Evolutionary conservation across 2,797 vertebrate species (phyloP).

Genomic region (Leucoraja ocellata): DNA sequence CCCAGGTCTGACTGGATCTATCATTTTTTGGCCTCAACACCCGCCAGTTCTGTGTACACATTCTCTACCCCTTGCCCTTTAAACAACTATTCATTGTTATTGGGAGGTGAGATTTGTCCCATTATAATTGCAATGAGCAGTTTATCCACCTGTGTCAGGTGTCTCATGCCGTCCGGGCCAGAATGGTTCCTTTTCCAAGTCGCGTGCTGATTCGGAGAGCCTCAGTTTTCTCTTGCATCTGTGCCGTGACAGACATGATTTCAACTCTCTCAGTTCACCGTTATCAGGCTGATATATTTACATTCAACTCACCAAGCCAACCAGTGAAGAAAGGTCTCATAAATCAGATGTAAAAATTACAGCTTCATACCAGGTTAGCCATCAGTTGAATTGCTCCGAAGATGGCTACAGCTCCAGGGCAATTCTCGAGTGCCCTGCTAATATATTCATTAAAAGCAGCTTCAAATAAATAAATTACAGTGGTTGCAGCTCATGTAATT

Average conservation of each 20-base stretch:
- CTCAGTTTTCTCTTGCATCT: background rate
- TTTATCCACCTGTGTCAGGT: background rate
- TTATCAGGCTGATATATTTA: background rate
- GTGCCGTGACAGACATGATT: background rate
- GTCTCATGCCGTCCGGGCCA: background rate
- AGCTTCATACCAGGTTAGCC: background rate
- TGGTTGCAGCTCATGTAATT: background rate
- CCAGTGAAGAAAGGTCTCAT: background rate
- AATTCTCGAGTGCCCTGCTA: background rate
- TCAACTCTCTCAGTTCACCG: background rate
- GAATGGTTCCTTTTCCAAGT: background rate
- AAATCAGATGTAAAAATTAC: background rate
- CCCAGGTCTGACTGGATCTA: no score
- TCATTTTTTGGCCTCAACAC: background rate
- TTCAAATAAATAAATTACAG: background rate
- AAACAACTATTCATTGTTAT: no score
- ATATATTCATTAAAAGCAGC: slow-evolving; percentile 9
- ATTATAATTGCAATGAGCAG: background rate
- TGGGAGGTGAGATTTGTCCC: background rate
- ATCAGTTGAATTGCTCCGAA: background rate
- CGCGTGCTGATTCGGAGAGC: background rate
- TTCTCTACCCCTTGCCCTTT: background rate
- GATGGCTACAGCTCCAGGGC: background rate
- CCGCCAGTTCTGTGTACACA: background rate
- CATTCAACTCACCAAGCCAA: background rate